Evolutionary conservation across 2,888 invertebrate genomes (phyloP).

Genomic region (Kryphioiulus occultus): DNA sequence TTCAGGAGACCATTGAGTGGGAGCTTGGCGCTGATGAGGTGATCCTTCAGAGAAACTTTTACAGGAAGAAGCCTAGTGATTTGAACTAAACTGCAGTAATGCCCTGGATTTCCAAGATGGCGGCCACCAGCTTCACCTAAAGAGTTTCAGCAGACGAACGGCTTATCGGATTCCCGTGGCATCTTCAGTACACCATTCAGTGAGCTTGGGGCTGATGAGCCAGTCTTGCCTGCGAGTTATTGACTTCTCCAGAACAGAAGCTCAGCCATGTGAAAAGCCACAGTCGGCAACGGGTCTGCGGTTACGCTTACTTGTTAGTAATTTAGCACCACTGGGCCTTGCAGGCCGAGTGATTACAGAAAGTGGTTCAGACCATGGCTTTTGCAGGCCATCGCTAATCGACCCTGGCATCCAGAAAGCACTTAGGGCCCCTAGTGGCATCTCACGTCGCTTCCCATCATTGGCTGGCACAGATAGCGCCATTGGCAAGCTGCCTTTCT

Average conservation of each 20-base stretch:
- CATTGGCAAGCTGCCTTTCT: background rate
- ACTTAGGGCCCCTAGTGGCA: background rate
- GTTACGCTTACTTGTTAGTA: background rate
- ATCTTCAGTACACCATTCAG: too few relatives aligned
- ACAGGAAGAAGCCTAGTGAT: too few relatives aligned
- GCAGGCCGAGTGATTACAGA: background rate
- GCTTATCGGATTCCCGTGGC: background rate
- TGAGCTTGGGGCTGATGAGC: background rate
- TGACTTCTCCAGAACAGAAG: background rate
- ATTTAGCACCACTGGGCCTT: background rate
- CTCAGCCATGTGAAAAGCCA: background rate
- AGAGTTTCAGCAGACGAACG: background rate
- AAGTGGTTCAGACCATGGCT: background rate
- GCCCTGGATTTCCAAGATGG: background rate
- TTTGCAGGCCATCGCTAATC: background rate
- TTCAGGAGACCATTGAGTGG: too few relatives aligned
- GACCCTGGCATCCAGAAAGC: background rate
- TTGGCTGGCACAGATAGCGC: background rate
- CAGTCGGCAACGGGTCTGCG: background rate
- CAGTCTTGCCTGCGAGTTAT: background rate
- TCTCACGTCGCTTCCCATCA: background rate
- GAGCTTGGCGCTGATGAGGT: too few relatives aligned
- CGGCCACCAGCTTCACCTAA: background rate
- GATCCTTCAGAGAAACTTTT: too few relatives aligned
- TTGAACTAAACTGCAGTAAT: too few relatives aligned